These are phyloP conservation scores for Anableps anableps DNA, from an alignment of 2,797 vertebrate species.

Conservation along the genomic window DNA sequence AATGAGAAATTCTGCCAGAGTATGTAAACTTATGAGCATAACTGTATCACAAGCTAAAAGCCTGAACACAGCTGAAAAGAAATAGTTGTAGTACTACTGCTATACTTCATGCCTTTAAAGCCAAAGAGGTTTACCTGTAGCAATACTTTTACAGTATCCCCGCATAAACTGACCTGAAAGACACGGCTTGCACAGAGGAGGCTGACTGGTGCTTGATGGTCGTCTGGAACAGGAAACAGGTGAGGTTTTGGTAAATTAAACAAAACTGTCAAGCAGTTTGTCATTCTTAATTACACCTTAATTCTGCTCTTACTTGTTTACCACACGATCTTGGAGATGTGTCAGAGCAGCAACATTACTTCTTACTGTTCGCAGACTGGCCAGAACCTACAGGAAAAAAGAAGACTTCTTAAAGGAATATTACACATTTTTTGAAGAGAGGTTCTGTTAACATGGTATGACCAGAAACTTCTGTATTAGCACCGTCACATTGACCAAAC, in stretches of 20 bases:
- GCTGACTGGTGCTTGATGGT: constrained; percentile 74
- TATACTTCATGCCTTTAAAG: neutral
- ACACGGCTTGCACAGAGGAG: constrained; percentile 79
- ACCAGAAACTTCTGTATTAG: neutral
- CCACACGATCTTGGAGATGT: constrained; percentile 83
- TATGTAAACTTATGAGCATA: neutral
- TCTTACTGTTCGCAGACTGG: constrained; percentile 91
- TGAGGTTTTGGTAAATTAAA: constrained; percentile 16
- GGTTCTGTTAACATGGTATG: too few relatives aligned
- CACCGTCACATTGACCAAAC: neutral
- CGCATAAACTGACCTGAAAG: constrained; percentile 75
- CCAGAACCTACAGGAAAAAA: constrained; percentile 84
- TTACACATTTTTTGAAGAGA: neutral
- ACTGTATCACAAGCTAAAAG: neutral
- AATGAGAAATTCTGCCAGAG: neutral
- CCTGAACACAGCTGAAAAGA: neutral
- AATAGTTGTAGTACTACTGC: neutral
- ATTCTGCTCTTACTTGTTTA: constrained; percentile 81
- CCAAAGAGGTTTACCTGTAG: neutral
- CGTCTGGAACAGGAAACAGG: constrained; percentile 73
- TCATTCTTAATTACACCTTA: neutral
- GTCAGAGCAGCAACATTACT: constrained; percentile 87
- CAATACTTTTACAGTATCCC: neutral
- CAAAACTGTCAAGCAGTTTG: neutral
- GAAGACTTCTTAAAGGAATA: constrained; percentile 4